phyloP scores from a whole-genome alignment of 2,113 vertebrate species.

The Gnathochromis pfefferi region DNA sequence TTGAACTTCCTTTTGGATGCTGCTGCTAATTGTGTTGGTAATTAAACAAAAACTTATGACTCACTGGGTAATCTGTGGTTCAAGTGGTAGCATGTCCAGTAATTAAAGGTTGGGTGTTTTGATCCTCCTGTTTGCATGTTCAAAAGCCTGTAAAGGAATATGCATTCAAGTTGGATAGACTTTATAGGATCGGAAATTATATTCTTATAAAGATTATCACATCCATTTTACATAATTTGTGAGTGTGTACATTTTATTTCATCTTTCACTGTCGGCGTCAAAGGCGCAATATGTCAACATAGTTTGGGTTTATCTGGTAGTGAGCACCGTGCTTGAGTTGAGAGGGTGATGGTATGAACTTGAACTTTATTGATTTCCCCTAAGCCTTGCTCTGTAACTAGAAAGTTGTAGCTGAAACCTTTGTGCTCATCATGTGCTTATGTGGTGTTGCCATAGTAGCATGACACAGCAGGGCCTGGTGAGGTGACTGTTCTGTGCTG shows the following conservation, averaged over 20 bases:
- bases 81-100: background rate
- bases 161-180: background rate
- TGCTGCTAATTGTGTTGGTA: background rate
- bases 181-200: background rate
- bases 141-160: background rate
- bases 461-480: conserved; percentile 36
- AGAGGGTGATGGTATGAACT: background rate
- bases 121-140: background rate
- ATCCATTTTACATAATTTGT: background rate
- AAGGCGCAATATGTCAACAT: background rate
- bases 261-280: background rate
- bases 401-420: background rate
- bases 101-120: background rate
- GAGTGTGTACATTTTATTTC: background rate
- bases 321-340: accelerated
- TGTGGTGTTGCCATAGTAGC: conserved; percentile 52
- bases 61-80: background rate
- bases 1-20: background rate
- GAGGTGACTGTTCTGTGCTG: conserved; percentile 21
- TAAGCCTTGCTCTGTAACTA: background rate
- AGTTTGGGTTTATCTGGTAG: background rate
- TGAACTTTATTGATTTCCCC: background rate
- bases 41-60: accelerated
- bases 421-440: background rate
- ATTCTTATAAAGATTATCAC: background rate